Conservation (phyloP, 2,797 vertebrate genomes). For the Lagodon rhomboides region DNA sequence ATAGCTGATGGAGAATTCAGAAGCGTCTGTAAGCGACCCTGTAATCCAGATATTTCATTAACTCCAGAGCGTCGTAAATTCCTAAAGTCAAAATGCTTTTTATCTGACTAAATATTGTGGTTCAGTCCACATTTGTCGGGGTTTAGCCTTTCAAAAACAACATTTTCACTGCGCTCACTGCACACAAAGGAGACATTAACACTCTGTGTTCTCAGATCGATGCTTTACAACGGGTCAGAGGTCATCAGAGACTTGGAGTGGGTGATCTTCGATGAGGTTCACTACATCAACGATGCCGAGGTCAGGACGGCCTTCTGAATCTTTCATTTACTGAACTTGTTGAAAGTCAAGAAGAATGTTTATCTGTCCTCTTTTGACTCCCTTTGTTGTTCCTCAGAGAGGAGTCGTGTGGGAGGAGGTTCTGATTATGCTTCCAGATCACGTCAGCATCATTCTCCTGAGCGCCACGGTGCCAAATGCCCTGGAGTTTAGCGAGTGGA, state of each 20-base stretch:
- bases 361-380: not conserved
- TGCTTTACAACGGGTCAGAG: constrained; percentile 96
- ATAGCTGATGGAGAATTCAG: no score
- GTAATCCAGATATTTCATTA: no score
- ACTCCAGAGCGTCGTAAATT: no score
- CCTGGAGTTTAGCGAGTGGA: constrained; percentile 96
- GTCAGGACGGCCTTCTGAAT: constrained; percentile 69
- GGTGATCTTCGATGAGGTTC: constrained; percentile 97
- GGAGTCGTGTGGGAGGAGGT: constrained; percentile 98
- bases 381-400: constrained; percentile 80
- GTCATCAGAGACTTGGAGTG: constrained; percentile 95
- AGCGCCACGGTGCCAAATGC: constrained; percentile 95
- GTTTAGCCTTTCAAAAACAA: no score
- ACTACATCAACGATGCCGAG: constrained; percentile 95
- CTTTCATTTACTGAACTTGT: not conserved
- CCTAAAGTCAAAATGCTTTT: no score
- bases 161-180: no score
- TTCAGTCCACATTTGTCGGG: no score
- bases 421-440: constrained; percentile 95
- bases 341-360: not conserved
- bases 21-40: no score
- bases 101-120: no score
- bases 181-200: no score
- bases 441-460: constrained; percentile 94
- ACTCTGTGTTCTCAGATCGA: constrained; percentile 86